Percentiles rank a stretch among this genome's conserved stretches.
phyloP scores from a whole-genome alignment of 2,113 vertebrate genomes.

The Pipra filicauda region DNA sequence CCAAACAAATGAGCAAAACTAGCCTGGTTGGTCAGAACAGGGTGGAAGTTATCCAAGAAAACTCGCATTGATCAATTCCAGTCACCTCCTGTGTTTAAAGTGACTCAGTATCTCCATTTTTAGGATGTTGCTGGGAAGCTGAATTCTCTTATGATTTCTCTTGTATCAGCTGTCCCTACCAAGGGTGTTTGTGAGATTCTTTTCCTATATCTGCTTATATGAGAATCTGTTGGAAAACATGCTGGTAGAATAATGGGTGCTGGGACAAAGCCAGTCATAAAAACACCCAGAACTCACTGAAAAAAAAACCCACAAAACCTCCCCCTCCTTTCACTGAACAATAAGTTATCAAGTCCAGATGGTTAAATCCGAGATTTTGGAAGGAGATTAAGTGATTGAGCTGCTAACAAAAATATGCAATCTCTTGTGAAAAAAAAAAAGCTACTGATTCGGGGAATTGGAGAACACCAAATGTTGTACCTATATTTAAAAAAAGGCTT shows the following conservation, averaged over 20 bases:
- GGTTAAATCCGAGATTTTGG: slow-evolving; percentile 53
- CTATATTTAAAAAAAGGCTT: slow-evolving; percentile 59
- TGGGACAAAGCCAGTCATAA: slow-evolving; percentile 32
- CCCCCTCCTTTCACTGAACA: background rate
- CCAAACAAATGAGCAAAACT: slow-evolving; percentile 61
- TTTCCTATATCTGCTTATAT: slow-evolving; percentile 19
- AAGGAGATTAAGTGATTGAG: slow-evolving; percentile 68
- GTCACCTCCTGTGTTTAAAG: slow-evolving; percentile 60
- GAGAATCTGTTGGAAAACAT: slow-evolving; percentile 12
- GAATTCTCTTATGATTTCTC: slow-evolving; percentile 45
- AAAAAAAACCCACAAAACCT: background rate
- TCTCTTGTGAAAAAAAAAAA: slow-evolving; percentile 24
- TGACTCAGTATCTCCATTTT: slow-evolving; percentile 67
- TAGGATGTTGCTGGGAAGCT: slow-evolving; percentile 61
- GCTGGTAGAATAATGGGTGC: slow-evolving; percentile 6
- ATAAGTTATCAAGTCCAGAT: slow-evolving; percentile 62
- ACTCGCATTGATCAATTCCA: slow-evolving; percentile 51
- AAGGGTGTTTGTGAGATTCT: slow-evolving; percentile 2
- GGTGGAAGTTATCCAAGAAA: slow-evolving; percentile 55
- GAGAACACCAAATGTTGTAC: slow-evolving; percentile 57
- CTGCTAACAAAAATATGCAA: slow-evolving; percentile 63
- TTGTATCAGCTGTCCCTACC: slow-evolving; percentile 30
- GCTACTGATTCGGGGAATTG: background rate
- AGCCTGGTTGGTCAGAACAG: slow-evolving; percentile 13
- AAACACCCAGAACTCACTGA: background rate